Base-by-base conservation (phyloP, 2,888 invertebrate genomes). In the Nomada hirtipes region DNA sequence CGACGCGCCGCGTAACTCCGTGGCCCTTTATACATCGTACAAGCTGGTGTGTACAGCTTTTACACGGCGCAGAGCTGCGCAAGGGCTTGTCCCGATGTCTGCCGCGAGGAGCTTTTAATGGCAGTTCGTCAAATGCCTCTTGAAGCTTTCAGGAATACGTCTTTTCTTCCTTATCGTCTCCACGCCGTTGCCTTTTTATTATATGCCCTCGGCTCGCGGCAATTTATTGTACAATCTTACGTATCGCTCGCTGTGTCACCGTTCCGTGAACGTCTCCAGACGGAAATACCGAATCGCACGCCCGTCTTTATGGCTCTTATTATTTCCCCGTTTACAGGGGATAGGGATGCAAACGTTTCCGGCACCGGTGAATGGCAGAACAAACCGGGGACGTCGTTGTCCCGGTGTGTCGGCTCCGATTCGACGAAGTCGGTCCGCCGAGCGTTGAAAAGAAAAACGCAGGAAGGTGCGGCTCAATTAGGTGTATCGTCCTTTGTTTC, bases 1-100 rank as follows among this genome's bases (percentile, higher is more conserved):
- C 87, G 86, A 61, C 84, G 75, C 61, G 64, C 79, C 76, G 79
- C 86, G 77, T 81, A 78, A 84, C 81, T 64, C 50, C 70, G 26
- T 18, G 11, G 55, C 67, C 29, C 59, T 44, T 57, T 71, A 64
- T 50, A n/a, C 20, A n/a, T 57, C 36, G 18, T 13, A 13, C 15
- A 13, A 18, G 23, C 50, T 4, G 10, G 47, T 10, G 29, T 50
- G 47, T 55, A 29, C 59, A 18, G 68, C 52, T 60, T 77, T 82
- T 79, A 59, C 78, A 29, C 64, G 65, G 53, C 50, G 55, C 42
- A 53, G 72, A 44, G 73, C 76, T 61, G 42, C 55, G 29, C 63
- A 60, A 52, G 7, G 78, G 78, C 63, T 74, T 68, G 57, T 68
- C 55, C 42, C 72, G 63, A 26, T 67, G 73, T 64, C 73, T 72